Conservation (phyloP, 1,140 invertebrate genomes). For the Drosophila pandora region DNA sequence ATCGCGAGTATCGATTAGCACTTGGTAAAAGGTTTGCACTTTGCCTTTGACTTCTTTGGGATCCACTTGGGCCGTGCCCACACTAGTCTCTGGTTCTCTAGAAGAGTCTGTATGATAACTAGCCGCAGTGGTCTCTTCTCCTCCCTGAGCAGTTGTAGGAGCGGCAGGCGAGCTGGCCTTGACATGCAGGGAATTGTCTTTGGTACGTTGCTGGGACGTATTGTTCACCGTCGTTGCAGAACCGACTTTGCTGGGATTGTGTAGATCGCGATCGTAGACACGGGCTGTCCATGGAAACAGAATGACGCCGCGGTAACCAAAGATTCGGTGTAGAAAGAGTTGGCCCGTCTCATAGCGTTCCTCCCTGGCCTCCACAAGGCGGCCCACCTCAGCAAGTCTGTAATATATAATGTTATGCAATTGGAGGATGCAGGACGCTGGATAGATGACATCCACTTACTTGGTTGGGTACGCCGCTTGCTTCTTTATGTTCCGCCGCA, state of each 20-base stretch:
- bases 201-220: constrained; percentile 59
- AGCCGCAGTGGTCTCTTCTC: constrained; percentile 16
- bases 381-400: constrained; percentile 86
- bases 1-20: constrained; percentile 97
- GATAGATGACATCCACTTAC: constrained; percentile 39
- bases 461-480: constrained; percentile 63
- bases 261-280: constrained; percentile 96
- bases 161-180: constrained; percentile 52
- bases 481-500: constrained; percentile 60
- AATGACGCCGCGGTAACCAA: constrained; percentile 97
- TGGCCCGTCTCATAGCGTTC: constrained; percentile 98
- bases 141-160: constrained; percentile 1
- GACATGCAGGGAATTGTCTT: constrained; percentile 62
- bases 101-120: constrained; percentile 9
- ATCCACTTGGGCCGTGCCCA: constrained; percentile 55
- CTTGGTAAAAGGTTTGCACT: constrained; percentile 98
- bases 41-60: constrained; percentile 95
- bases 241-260: constrained; percentile 84
- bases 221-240: constrained; percentile 61
- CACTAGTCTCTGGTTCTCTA: constrained; percentile 13
- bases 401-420: constrained; percentile 33
- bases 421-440: constrained; percentile 17
- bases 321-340: constrained; percentile 96
- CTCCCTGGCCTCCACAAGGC: constrained; percentile 91
- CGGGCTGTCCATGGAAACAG: constrained; percentile 97